Evolutionary conservation across 2,113 vertebrate species (phyloP).

Genomic region (Argyrosomus japonicus): DNA sequence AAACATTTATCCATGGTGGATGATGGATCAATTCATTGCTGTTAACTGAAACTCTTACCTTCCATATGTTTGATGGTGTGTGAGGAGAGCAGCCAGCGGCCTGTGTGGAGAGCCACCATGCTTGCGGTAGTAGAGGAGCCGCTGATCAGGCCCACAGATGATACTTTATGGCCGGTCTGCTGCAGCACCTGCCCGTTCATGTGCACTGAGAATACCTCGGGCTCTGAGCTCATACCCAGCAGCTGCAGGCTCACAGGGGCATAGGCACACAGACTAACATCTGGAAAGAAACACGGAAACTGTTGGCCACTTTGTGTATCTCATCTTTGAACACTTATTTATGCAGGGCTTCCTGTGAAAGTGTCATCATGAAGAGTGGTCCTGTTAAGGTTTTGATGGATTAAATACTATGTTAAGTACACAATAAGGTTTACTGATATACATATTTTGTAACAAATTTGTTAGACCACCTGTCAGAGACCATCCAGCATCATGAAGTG

Average conservation of each 20-base stretch:
- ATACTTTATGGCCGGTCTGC: slow-evolving; percentile 85
- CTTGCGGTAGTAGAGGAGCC: slow-evolving; percentile 88
- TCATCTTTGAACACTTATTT: neutral
- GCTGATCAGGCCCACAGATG: slow-evolving; percentile 89
- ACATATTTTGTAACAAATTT: neutral
- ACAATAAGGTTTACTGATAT: neutral
- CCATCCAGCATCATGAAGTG: too few relatives aligned
- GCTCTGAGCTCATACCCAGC: slow-evolving; percentile 92
- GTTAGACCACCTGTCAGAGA: too few relatives aligned
- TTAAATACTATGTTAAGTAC: neutral
- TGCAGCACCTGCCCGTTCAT: slow-evolving; percentile 93
- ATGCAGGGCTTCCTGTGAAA: neutral
- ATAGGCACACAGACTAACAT: slow-evolving; percentile 85
- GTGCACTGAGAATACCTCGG: slow-evolving; percentile 95
- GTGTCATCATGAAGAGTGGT: neutral
- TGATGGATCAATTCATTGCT: neutral
- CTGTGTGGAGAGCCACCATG: slow-evolving; percentile 86
- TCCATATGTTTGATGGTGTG: slow-evolving; percentile 88
- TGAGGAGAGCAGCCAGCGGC: slow-evolving; percentile 92
- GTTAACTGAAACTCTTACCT: slow-evolving; percentile 77
- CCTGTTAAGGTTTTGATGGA: too few relatives aligned
- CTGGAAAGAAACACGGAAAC: slow-evolving; percentile 75
- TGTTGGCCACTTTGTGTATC: neutral
- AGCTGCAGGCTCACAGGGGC: slow-evolving; percentile 91
- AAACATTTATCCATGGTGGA: neutral